Evolutionary conservation across 2,888 invertebrate species (phyloP).

Genomic region (Spilosoma lubricipeda): DNA sequence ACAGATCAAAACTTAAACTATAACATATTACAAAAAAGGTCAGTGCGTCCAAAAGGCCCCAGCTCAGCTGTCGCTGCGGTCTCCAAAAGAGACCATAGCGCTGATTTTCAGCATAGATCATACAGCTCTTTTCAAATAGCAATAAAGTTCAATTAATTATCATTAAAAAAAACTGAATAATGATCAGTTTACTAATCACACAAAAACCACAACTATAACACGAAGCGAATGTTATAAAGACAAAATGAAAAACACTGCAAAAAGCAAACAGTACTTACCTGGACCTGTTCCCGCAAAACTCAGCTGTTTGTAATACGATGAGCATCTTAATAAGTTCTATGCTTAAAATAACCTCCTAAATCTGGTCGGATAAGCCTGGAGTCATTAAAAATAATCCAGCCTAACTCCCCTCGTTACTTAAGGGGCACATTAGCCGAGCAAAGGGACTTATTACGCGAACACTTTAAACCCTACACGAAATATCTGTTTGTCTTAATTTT

Average conservation of each 20-base stretch:
- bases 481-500: conserved; percentile 18
- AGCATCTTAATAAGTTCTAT: conserved; percentile 18
- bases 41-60: too few relatives aligned
- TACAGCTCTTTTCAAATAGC: too few relatives aligned
- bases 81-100: too few relatives aligned
- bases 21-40: too few relatives aligned
- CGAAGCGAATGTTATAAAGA: not conserved
- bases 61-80: too few relatives aligned
- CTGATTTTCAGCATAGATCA: too few relatives aligned
- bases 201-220: not conserved
- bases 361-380: conserved; percentile 30
- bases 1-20: too few relatives aligned
- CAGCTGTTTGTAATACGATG: conserved; percentile 6
- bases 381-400: conserved; percentile 47
- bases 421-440: conserved; percentile 44
- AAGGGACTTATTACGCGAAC: conserved; percentile 24
- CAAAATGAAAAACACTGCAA: not conserved
- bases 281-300: conserved; percentile 12
- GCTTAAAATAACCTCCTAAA: conserved; percentile 41
- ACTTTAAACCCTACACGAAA: conserved; percentile 2
- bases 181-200: not conserved
- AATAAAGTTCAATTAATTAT: too few relatives aligned
- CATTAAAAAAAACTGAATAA: not conserved
- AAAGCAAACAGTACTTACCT: not conserved
- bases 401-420: conserved; percentile 41